These are phyloP conservation scores for Mirza zaza DNA, from an alignment of 2,113 vertebrate genomes.

Conservation along the genomic window DNA sequence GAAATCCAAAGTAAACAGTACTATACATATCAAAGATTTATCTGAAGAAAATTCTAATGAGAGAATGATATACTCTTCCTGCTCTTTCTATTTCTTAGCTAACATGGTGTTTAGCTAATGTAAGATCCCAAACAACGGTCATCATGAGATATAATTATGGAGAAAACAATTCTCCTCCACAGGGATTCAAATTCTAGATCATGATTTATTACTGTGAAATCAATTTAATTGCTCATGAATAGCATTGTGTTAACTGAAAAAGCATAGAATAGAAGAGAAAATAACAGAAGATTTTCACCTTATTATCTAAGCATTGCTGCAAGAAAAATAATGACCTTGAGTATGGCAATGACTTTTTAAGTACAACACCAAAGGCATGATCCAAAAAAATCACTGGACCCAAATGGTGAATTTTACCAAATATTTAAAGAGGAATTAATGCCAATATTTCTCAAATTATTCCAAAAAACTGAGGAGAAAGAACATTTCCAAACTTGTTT, in stretches of 20 bases:
- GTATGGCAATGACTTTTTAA: no score
- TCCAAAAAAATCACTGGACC: no score
- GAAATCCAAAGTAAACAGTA: neutral
- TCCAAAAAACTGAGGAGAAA: no score
- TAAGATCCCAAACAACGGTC: neutral
- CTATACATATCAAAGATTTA: neutral
- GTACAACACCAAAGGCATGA: no score
- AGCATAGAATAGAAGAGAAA: neutral
- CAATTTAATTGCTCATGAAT: neutral
- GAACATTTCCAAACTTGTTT: no score
- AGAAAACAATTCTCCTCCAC: neutral
- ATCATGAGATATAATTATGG: neutral
- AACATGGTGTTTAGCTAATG: neutral
- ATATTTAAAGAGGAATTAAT: no score
- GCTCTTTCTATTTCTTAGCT: neutral
- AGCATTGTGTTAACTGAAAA: slow-evolving; percentile 2
- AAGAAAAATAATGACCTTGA: no score
- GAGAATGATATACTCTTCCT: neutral
- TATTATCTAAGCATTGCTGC: neutral
- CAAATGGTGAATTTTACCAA: no score
- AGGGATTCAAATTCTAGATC: neutral
- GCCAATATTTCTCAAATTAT: no score
- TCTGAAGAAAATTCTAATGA: neutral
- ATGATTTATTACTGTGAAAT: neutral
- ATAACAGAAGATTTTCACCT: neutral